Evolutionary conservation across 2,113 vertebrate species (phyloP).

Genomic region (Pelecanus crispus): DNA sequence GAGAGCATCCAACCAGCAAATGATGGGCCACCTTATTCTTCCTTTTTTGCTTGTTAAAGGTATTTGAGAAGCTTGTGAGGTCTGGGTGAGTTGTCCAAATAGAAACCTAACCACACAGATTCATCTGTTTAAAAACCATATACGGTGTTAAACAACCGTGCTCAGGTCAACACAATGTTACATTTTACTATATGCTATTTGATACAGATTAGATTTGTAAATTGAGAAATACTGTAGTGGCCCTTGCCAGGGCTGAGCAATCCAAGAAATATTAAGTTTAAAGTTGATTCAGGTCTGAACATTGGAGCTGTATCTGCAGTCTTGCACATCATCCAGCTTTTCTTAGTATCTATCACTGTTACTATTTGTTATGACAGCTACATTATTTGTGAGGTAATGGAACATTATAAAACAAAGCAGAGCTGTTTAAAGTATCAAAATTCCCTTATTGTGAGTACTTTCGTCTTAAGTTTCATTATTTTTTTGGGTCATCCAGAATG

Average conservation of each 20-base stretch:
- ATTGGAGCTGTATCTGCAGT: not conserved
- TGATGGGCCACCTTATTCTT: not conserved
- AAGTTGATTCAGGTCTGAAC: not conserved
- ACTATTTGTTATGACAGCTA: constrained; percentile 53
- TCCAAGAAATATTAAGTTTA: constrained; percentile 23
- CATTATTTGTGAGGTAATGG: constrained; percentile 45
- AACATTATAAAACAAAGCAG: constrained; percentile 26
- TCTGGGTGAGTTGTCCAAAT: not conserved
- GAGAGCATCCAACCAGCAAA: not conserved
- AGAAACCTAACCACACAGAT: not conserved
- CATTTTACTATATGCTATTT: not conserved
- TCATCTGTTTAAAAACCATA: not conserved
- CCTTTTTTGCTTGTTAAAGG: not conserved
- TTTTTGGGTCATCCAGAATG: not conserved
- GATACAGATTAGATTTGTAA: not conserved
- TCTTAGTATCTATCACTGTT: constrained; percentile 5
- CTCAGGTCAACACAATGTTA: not conserved
- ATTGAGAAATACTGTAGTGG: not conserved
- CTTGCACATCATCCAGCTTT: constrained; percentile 7
- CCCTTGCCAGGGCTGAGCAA: not conserved
- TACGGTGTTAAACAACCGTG: not conserved
- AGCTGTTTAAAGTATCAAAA: constrained; percentile 33
- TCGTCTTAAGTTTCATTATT: not conserved
- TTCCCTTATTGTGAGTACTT: constrained; percentile 5
- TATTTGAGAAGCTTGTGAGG: not conserved